Evolutionary conservation across 1,140 invertebrate genomes (phyloP).

Genomic region (Muscidifurax raptorellus): DNA sequence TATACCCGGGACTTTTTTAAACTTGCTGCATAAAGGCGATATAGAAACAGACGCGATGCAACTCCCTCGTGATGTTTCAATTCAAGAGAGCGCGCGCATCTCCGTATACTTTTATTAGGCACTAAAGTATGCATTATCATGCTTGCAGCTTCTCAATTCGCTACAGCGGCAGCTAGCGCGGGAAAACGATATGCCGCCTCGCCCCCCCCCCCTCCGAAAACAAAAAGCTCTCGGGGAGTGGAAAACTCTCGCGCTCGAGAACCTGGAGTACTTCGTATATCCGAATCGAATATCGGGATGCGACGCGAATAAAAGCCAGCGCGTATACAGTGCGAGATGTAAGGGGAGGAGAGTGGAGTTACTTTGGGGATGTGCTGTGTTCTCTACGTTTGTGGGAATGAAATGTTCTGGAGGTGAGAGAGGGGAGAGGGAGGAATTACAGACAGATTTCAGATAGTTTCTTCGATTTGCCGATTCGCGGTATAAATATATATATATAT

Average conservation of each 20-base stretch:
- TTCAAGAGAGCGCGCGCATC: conserved; percentile 19
- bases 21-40: conserved; percentile 33
- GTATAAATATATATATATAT: no score
- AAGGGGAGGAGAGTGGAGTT: neutral
- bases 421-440: no score
- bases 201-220: no score
- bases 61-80: conserved; percentile 37
- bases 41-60: neutral
- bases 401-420: neutral
- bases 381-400: neutral
- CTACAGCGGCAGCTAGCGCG: conserved; percentile 3
- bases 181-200: conserved; percentile 25
- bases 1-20: conserved; percentile 17
- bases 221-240: conserved; percentile 23
- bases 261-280: conserved; percentile 29
- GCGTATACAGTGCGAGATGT: neutral
- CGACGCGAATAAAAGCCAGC: conserved; percentile 14
- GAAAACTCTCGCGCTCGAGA: neutral
- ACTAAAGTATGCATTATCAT: conserved; percentile 51
- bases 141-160: conserved; percentile 27
- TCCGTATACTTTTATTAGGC: conserved; percentile 45
- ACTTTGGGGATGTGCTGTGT: conserved; percentile 1
- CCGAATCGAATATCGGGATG: conserved; percentile 44
- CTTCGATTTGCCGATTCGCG: no score
- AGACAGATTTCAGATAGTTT: no score